Conservation (phyloP, 2,797 vertebrate genomes). For the Acipenser transmontanus region DNA sequence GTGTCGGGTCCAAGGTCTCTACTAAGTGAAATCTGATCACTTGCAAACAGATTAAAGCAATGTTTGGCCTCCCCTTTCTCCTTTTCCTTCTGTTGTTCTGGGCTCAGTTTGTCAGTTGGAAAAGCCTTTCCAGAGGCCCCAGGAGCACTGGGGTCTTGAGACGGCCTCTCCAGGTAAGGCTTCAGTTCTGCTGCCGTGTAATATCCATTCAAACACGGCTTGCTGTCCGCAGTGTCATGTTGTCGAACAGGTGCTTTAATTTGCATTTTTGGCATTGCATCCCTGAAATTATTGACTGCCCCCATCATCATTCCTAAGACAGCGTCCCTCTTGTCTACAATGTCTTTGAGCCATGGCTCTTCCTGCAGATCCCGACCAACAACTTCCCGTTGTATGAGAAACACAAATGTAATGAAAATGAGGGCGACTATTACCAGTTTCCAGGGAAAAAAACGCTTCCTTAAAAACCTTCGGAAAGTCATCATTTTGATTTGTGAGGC, state of each 20-base stretch:
- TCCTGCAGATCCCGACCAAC: slow-evolving; percentile 70
- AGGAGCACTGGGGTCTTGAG: slow-evolving; percentile 75
- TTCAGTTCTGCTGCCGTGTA: slow-evolving; percentile 82
- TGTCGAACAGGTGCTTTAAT: slow-evolving; percentile 82
- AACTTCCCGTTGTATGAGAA: slow-evolving; percentile 94
- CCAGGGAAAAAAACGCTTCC: slow-evolving; percentile 74
- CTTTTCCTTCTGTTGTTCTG: slow-evolving; percentile 82
- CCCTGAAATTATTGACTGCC: slow-evolving; percentile 90
- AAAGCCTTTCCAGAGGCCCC: slow-evolving; percentile 88
- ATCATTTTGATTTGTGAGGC: slow-evolving; percentile 61
- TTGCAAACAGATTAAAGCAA: slow-evolving; percentile 94
- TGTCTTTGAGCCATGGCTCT: slow-evolving; percentile 72
- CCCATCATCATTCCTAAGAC: slow-evolving; percentile 85
- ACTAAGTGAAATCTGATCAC: slow-evolving; percentile 92
- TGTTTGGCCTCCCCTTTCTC: slow-evolving; percentile 85
- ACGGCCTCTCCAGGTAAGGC: slow-evolving; percentile 75
- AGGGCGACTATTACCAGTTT: slow-evolving; percentile 75
- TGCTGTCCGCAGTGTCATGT: slow-evolving; percentile 48
- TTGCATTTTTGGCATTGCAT: slow-evolving; percentile 92
- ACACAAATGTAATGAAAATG: slow-evolving; percentile 82
- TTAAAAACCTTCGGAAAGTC: slow-evolving; percentile 65
- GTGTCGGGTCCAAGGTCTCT: slow-evolving; percentile 93
- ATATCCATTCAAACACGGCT: slow-evolving; percentile 74
- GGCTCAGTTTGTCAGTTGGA: slow-evolving; percentile 66
- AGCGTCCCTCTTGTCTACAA: slow-evolving; percentile 72